Conservation (phyloP, 92 coral and sea anemone species). For the Diadumene lineata region DNA sequence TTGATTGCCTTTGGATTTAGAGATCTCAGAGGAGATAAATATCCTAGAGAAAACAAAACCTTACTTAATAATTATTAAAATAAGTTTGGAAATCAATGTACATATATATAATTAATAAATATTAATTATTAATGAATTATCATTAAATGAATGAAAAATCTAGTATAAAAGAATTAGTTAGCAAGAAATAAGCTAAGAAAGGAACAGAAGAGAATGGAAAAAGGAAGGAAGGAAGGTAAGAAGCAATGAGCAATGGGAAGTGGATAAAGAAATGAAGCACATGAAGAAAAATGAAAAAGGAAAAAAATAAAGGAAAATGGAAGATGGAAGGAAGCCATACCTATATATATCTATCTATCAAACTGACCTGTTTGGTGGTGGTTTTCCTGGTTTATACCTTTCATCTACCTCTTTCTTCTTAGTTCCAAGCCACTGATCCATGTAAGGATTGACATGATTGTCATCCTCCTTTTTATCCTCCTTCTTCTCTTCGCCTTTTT, state of each 20-base stretch:
- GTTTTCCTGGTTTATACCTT: conserved; percentile 87
- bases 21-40: conserved; percentile 58
- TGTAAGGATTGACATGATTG: conserved; percentile 63
- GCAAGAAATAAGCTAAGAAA: too few relatives aligned
- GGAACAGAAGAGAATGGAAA: not conserved
- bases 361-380: conserved; percentile 86
- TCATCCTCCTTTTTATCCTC: conserved; percentile 55
- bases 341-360: not conserved
- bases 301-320: too few relatives aligned
- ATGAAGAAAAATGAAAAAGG: not conserved
- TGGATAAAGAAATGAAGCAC: not conserved
- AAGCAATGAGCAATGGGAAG: not conserved
- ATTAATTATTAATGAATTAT: not conserved
- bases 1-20: conserved; percentile 27
- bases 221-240: not conserved
- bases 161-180: not conserved
- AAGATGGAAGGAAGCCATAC: too few relatives aligned
- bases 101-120: not conserved
- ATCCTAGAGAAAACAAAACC: conserved; percentile 57
- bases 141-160: not conserved
- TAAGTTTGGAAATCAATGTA: not conserved
- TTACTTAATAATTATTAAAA: too few relatives aligned
- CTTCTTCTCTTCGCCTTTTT: conserved; percentile 53
- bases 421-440: conserved; percentile 83
- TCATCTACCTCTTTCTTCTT: conserved; percentile 74